Base-by-base conservation (phyloP, 1,140 invertebrate species). In the Apis florea region DNA sequence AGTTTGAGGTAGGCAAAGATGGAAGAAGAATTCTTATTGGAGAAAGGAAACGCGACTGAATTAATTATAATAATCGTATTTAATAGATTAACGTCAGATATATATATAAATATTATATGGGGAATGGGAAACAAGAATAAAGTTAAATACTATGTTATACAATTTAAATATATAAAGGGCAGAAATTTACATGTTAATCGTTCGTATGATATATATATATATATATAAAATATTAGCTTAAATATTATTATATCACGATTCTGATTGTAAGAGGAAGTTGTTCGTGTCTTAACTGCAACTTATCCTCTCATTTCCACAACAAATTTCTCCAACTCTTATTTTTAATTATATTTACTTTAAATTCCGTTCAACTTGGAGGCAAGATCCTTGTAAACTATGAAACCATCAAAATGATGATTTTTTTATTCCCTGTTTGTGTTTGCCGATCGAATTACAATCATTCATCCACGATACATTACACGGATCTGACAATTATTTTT, bases 31-130 rank as follows among this genome's bases (percentile, higher is more conserved):
- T 72, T 69, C 26, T 68, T 78, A 26, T 59, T 69, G 24, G 9
- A 8, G 2, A 8, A 70, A 56, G n/a, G 19, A 56, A 26, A 56
- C 12, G 54, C 24, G 78, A 80, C 78, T 80, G 78, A 80, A 73
- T 31, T 24, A 72, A 40, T 6, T 61, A n/a, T n/a, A 64, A 64
- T 54, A 79, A n/a, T 63, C n/a, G n/a, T 24, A 66, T 73, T 49
- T 72, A 24, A 66, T 77, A 77, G 24, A 56, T n/a, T 77, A 67
- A 12, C 49, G 17, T 26, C 58, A 40, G 6, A 12, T 77, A 56
- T 56, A 40, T 40, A 6, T 0, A 40, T 31, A 40, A 5, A 40
- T 40, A 40, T 40, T 40, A 40, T 6, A 40, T 40, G 31, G 31
- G 21, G n/a, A 67, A 56, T 24, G 31, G 63, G 51, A 70, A 66